Percentiles rank a stretch among this genome's conserved stretches.
Evolutionary conservation across 2,888 invertebrate genomes (phyloP).

Genomic region (Phorcus lineatus): DNA sequence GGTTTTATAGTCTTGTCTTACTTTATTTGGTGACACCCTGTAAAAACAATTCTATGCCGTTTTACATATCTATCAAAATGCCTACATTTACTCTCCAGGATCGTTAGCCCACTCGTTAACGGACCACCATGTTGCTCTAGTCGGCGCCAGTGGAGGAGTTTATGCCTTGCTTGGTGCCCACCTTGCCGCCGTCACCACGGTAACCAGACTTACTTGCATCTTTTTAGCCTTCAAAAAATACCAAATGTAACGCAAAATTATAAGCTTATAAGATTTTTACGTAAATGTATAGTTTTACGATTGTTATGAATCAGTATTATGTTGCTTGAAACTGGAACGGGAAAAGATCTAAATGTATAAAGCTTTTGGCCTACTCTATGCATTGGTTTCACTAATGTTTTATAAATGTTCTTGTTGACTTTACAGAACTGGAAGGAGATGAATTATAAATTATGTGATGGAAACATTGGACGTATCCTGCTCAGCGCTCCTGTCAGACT

Average conservation of each 20-base stretch:
- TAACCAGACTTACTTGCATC: conserved; percentile 70
- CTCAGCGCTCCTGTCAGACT: conserved; percentile 81
- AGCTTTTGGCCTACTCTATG: too few relatives aligned
- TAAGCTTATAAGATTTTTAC: too few relatives aligned
- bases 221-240: too few relatives aligned
- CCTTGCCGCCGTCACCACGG: conserved; percentile 92
- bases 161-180: conserved; percentile 96
- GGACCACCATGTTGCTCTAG: conserved; percentile 81
- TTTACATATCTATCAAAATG: not conserved
- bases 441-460: conserved; percentile 87
- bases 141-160: conserved; percentile 96
- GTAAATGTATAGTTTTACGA: too few relatives aligned
- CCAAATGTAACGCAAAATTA: too few relatives aligned
- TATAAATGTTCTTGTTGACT: too few relatives aligned
- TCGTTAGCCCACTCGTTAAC: conserved; percentile 77
- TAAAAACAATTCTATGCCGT: too few relatives aligned
- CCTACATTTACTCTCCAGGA: conserved; percentile 60
- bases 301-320: too few relatives aligned
- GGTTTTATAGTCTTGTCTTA: conserved; percentile 7
- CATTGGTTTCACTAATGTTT: too few relatives aligned
- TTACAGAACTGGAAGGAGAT: conserved; percentile 96
- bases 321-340: too few relatives aligned
- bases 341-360: too few relatives aligned
- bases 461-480: conserved; percentile 62
- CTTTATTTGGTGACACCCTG: not conserved